phyloP scores from a whole-genome alignment of 2,888 invertebrate genomes.

The Plebejus anna region DNA sequence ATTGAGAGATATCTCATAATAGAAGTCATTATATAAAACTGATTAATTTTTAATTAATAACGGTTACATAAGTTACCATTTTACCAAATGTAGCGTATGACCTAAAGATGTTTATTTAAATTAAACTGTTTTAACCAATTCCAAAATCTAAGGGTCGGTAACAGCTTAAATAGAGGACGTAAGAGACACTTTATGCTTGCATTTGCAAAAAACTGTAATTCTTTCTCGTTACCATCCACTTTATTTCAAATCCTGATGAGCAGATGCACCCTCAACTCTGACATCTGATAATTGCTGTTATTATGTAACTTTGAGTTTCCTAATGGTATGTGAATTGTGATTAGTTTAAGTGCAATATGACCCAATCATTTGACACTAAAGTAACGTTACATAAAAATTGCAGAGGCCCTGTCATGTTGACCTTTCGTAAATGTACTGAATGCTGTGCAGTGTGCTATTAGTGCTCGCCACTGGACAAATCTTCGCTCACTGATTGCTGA shows the following conservation, averaged over 20 bases:
- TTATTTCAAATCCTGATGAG: neutral
- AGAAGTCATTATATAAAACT: neutral
- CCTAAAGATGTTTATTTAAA: neutral
- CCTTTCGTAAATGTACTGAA: too few relatives aligned
- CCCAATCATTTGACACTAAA: too few relatives aligned
- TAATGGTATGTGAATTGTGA: too few relatives aligned
- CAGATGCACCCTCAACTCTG: too few relatives aligned
- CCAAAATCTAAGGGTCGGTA: neutral
- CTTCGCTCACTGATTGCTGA: neutral
- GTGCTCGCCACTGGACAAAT: neutral
- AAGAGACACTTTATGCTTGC: too few relatives aligned
- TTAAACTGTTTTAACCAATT: neutral
- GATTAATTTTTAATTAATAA: neutral
- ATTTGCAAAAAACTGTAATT: neutral
- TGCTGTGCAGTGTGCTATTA: too few relatives aligned
- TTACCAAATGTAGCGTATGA: neutral
- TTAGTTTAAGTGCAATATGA: too few relatives aligned
- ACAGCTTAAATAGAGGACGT: neutral
- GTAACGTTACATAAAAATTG: too few relatives aligned
- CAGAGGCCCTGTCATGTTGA: too few relatives aligned
- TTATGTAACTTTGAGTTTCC: too few relatives aligned
- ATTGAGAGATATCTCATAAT: neutral
- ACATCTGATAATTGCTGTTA: too few relatives aligned
- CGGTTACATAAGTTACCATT: neutral
- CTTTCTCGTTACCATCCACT: neutral